Evolutionary conservation across 2,888 invertebrate genomes (phyloP).

Genomic region (Drosophila subquinaria): DNA sequence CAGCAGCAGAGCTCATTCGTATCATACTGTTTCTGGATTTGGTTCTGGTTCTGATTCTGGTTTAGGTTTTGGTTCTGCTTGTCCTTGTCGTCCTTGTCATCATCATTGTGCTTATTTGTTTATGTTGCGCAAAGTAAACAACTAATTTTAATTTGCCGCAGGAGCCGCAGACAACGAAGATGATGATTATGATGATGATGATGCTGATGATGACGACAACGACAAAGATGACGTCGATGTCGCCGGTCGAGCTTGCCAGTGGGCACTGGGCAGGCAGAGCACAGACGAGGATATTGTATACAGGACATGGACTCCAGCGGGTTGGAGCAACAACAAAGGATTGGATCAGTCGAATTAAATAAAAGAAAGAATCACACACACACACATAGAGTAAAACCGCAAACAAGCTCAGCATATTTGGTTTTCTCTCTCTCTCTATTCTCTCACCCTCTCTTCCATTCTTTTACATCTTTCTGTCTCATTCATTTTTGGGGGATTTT

Average conservation of each 20-base stretch:
- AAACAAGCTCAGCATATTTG: slow-evolving; percentile 64
- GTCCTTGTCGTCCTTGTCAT: slow-evolving; percentile 32
- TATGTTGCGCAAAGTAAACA: slow-evolving; percentile 80
- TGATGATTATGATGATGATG: slow-evolving; percentile 38
- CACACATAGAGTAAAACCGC: slow-evolving; percentile 50
- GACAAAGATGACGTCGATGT: slow-evolving; percentile 37
- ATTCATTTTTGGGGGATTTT: slow-evolving; percentile 20
- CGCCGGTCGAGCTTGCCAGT: slow-evolving; percentile 34
- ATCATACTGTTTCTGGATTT: slow-evolving; percentile 4
- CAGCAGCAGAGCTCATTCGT: slow-evolving; percentile 6
- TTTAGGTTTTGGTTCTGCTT: neutral
- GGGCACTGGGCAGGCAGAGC: slow-evolving; percentile 25
- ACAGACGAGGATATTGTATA: neutral
- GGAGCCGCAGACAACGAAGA: slow-evolving; percentile 69
- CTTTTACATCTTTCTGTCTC: slow-evolving; percentile 3
- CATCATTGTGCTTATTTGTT: slow-evolving; percentile 74
- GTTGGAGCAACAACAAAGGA: slow-evolving; percentile 46
- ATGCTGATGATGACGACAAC: slow-evolving; percentile 49
- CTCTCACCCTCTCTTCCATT: slow-evolving; percentile 1
- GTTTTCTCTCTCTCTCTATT: slow-evolving; percentile 18
- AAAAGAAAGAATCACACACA: slow-evolving; percentile 54
- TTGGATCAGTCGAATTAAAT: slow-evolving; percentile 68
- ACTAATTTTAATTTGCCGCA: slow-evolving; percentile 82
- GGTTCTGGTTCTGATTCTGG: slow-evolving; percentile 2
- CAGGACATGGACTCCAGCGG: slow-evolving; percentile 10